Base-by-base conservation (phyloP, 2,888 invertebrate species). In the Chaitophorus viminalis region DNA sequence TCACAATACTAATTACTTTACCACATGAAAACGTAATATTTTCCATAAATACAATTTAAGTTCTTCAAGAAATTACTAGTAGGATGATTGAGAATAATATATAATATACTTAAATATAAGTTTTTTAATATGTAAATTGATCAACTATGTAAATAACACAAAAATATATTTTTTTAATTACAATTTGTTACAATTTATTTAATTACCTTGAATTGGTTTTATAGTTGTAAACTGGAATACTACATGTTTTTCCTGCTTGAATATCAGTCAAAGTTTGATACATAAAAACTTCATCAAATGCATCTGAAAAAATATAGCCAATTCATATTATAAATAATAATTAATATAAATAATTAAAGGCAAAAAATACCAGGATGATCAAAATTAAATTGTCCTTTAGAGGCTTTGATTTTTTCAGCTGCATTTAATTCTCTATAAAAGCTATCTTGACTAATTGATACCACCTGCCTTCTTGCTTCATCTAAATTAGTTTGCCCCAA, bases 391-490 rank as follows among this genome's bases (percentile, higher is more conserved):
- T 96, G 95, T 52, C 99, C 99, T 84, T 95, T 94, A 89, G 96
- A 95, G 4, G 97, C 97, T 90, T 95, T 95, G 0, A 94, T 92
- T 90, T 95, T 95, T 91, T 99, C 98, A 0, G 95, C 94, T 0
- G 94, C 92, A 0, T 94, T 95, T 81, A 99, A 93, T 89, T 97
- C 95, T 86, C 97, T 94, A 92, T 99, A 99, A 92, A 99, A 99
- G 88, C 98, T 97, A 91, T 99, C 99, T 91, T 99, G 98, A 89
- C 98, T 97, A 91, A 99, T 97, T 90, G 97, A 96, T 65, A 97
- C 97, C 3, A 99, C 98, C 91, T 97, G 95, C 87, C 98, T 93
- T 91, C 97, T 95, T 78, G 95, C 94, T 90, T 97, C 95, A 90
- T 97, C 96, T 92, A 97, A 95, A 91, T 97, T 96, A 74, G 96